These are phyloP conservation scores for Leptobrachium ailaonicum DNA, from an alignment of 2,113 vertebrate species.

Conservation along the genomic window DNA sequence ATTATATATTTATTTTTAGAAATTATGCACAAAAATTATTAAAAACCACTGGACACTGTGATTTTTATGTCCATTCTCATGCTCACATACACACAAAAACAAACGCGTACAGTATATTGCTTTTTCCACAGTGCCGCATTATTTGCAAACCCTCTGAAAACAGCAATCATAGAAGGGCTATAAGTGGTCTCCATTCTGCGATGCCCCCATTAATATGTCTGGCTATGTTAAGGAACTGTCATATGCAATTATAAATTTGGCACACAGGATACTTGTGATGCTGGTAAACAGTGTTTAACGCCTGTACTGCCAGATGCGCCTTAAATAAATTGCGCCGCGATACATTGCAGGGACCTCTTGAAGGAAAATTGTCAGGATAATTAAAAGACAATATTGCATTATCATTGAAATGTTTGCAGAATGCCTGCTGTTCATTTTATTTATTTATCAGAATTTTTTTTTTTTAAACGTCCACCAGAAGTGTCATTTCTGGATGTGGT, in stretches of 20 bases:
- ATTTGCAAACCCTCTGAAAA: constrained; percentile 41
- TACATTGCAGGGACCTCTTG: constrained; percentile 23
- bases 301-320: constrained; percentile 45
- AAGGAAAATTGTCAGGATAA: constrained; percentile 34
- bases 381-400: constrained; percentile 44
- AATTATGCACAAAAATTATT: too few relatives aligned
- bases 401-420: constrained; percentile 23
- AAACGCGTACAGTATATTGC: background rate
- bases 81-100: background rate
- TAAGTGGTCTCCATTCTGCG: constrained; percentile 58
- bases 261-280: constrained; percentile 52
- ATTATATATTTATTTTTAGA: too few relatives aligned
- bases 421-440: constrained; percentile 35
- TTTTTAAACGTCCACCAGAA: constrained; percentile 19
- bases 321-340: constrained; percentile 41
- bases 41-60: too few relatives aligned
- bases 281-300: constrained; percentile 48
- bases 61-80: too few relatives aligned
- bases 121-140: too few relatives aligned
- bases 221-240: constrained; percentile 42
- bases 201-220: constrained; percentile 45
- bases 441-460: constrained; percentile 25
- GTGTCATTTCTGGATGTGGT: constrained; percentile 18
- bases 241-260: constrained; percentile 41
- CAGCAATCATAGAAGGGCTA: constrained; percentile 49